Evolutionary conservation across 2,113 vertebrate genomes (phyloP).

Genomic region (Nothocercus julius): DNA sequence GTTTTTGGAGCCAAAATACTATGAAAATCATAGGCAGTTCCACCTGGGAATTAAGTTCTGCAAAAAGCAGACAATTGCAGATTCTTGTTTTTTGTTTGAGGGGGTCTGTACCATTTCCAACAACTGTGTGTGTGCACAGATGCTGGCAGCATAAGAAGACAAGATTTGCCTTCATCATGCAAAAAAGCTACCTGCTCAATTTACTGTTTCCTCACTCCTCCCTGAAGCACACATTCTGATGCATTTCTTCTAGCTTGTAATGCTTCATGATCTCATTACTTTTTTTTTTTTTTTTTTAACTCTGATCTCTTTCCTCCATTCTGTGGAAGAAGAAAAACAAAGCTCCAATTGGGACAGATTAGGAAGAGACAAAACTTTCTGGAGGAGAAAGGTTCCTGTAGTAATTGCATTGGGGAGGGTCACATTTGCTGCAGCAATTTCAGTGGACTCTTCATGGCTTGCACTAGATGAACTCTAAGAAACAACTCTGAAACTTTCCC

Average conservation of each 20-base stretch:
- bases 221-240: background rate
- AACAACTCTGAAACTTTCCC: background rate
- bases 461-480: background rate
- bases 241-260: background rate
- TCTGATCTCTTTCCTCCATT: background rate
- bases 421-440: background rate
- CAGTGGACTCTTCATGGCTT: background rate
- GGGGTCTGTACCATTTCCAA: too few relatives aligned
- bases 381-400: background rate
- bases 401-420: background rate
- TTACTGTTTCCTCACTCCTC: background rate
- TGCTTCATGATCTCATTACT: background rate
- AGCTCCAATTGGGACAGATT: background rate
- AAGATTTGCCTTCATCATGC: too few relatives aligned
- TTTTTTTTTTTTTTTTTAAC: too few relatives aligned
- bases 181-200: background rate
- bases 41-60: background rate
- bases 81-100: too few relatives aligned
- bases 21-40: background rate
- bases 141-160: background rate
- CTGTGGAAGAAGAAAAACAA: background rate
- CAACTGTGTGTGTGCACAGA: background rate
- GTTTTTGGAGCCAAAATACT: background rate
- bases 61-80: too few relatives aligned
- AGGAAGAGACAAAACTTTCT: background rate